These are phyloP conservation scores for Grammomys dolichurus DNA, from an alignment of 2,113 vertebrate species.

Conservation along the genomic window DNA sequence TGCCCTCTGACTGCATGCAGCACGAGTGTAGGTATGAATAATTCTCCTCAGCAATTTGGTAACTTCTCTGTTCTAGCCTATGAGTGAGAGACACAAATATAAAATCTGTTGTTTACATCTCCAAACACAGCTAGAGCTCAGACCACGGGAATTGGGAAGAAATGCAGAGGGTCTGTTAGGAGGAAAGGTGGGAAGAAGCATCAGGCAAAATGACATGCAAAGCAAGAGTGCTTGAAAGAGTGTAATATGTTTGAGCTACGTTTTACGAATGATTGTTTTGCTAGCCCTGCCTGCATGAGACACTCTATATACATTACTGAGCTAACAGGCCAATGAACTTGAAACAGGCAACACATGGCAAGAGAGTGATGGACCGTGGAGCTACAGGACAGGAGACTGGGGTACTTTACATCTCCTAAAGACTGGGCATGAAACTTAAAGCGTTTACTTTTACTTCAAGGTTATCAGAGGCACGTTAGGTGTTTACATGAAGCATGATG, in stretches of 20 bases:
- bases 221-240: not conserved
- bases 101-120: not conserved
- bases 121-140: not conserved
- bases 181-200: not conserved
- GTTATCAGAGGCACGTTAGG: not conserved
- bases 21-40: conserved; percentile 21
- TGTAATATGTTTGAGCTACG: not conserved
- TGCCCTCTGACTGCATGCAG: not conserved
- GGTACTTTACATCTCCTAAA: not conserved
- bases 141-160: not conserved
- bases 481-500: not conserved
- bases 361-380: not conserved
- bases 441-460: conserved; percentile 4
- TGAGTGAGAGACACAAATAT: not conserved
- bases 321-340: conserved; percentile 56
- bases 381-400: conserved; percentile 29
- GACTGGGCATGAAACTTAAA: not conserved
- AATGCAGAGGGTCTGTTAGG: conserved; percentile 13
- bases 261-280: conserved; percentile 66
- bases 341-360: conserved; percentile 59
- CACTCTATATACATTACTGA: conserved; percentile 52
- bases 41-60: conserved; percentile 51
- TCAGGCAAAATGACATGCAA: conserved; percentile 51
- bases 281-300: not conserved
- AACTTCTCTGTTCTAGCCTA: conserved; percentile 18